Evolutionary conservation across 2,113 vertebrate genomes (phyloP), one percentile per base, ranked within the genome.

Genomic region (Sitta europaea): DNA sequence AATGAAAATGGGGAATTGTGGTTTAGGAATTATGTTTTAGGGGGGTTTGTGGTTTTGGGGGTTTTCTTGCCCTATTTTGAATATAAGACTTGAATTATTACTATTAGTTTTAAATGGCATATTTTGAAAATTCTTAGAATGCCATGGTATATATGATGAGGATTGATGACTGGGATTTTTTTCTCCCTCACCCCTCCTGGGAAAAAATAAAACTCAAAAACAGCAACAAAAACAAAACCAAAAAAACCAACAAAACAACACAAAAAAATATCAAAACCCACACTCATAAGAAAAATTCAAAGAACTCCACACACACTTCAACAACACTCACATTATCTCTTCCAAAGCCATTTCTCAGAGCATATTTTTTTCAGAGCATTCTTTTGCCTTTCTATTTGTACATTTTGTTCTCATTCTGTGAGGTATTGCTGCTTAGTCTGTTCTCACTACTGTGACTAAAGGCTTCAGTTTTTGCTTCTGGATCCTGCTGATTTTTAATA

Each of bases 41-140:
- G 10, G 0, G 0, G 3, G 29, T 43, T 23, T 25, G 29, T 23
- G 14, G n/a, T n/a, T n/a, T n/a, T n/a, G n/a, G n/a, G n/a, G n/a
- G n/a, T n/a, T n/a, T n/a, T n/a, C n/a, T n/a, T n/a, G n/a, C n/a
- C n/a, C n/a, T n/a, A n/a, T n/a, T 50, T 58, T 70, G 12, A 28
- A 77, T 73, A 21, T 66, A 53, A 31, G 4, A 19, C 43, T 79
- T 48, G 9, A 70, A 28, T 59, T 88, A 54, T 68, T 63, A 48
- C 24, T 43, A 6, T 25, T 59, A 24, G 7, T 63, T 75, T 71
- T 80, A 79, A 79, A 24, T 48, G 16, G 7, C 6, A 11, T 31
- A 12, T 53, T 71, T 71, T 38, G 28, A 61, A 61, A 53, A 33
- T 35, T 48, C 33, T 40, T 79, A 54, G 38, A 78, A 38, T 8